A percentile compares a stretch with the other conserved stretches of the same genome.
These are phyloP conservation scores for Tachysurus vachellii DNA, from an alignment of 2,113 vertebrate genomes.

Conservation along the genomic window DNA sequence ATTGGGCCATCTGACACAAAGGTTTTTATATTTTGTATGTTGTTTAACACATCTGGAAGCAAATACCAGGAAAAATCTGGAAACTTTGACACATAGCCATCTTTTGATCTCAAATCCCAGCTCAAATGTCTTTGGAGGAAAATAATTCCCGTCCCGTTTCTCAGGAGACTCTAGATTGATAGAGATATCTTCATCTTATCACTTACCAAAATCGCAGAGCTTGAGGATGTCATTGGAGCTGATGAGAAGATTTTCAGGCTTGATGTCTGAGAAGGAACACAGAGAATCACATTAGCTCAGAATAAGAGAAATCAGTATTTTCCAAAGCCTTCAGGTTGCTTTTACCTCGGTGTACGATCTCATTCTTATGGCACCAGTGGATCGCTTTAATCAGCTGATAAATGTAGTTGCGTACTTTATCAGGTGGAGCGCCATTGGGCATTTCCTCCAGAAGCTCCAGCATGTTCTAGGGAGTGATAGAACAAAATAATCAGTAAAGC, in stretches of 20 bases:
- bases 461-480: conserved; percentile 85
- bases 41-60: too few relatives aligned
- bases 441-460: conserved; percentile 97
- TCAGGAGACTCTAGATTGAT: not conserved
- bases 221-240: conserved; percentile 95
- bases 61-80: too few relatives aligned
- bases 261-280: conserved; percentile 82
- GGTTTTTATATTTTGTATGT: too few relatives aligned
- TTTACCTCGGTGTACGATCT: conserved; percentile 96
- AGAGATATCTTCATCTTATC: not conserved
- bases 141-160: too few relatives aligned
- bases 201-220: conserved; percentile 97
- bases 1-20: too few relatives aligned
- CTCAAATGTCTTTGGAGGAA: too few relatives aligned
- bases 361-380: conserved; percentile 99
- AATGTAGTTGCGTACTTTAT: conserved; percentile 98
- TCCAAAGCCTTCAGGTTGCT: conserved; percentile 44
- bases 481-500: conserved; percentile 16
- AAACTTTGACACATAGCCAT: too few relatives aligned
- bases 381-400: conserved; percentile 99
- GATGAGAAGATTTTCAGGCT: conserved; percentile 99
- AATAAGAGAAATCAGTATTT: not conserved
- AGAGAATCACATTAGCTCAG: not conserved
- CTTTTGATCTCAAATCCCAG: too few relatives aligned
- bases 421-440: conserved; percentile 92